These are phyloP conservation scores for Lathronympha strigana DNA, from an alignment of 2,888 invertebrate genomes.

Conservation along the genomic window DNA sequence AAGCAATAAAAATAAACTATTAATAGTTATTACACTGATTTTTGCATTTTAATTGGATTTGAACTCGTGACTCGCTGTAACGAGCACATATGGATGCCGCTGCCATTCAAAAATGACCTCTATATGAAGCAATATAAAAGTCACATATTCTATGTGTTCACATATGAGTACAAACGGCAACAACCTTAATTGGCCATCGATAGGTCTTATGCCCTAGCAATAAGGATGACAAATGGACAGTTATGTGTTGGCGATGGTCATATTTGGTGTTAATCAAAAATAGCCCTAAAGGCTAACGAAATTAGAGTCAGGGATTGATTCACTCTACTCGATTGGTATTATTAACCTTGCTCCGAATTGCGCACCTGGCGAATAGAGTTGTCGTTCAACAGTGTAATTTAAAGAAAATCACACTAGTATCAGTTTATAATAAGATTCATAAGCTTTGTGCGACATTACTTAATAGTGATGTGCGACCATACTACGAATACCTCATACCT, in stretches of 20 bases:
- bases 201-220: no score
- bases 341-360: slow-evolving; percentile 56
- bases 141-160: neutral
- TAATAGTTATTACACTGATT: slow-evolving; percentile 38
- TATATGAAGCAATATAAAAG: slow-evolving; percentile 3
- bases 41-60: slow-evolving; percentile 42
- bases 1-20: slow-evolving; percentile 42
- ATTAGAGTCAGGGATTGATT: slow-evolving; percentile 17
- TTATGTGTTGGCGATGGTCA: no score
- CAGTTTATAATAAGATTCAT: slow-evolving; percentile 47
- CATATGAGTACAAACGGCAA: slow-evolving; percentile 35
- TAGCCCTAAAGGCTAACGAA: slow-evolving; percentile 2
- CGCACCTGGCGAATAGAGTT: slow-evolving; percentile 45
- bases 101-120: slow-evolving; percentile 12
- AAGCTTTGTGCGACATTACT: slow-evolving; percentile 35
- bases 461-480: slow-evolving; percentile 28
- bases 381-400: slow-evolving; percentile 49
- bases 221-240: no score
- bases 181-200: no score
- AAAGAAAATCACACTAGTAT: slow-evolving; percentile 45
- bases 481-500: neutral
- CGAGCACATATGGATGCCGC: slow-evolving; percentile 36
- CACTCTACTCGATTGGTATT: slow-evolving; percentile 42
- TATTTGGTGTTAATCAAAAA: slow-evolving; percentile 13
- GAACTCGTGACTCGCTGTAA: slow-evolving; percentile 44